phyloP scores from a whole-genome alignment of 2,797 vertebrate species.

The Monodelphis domestica region DNA sequence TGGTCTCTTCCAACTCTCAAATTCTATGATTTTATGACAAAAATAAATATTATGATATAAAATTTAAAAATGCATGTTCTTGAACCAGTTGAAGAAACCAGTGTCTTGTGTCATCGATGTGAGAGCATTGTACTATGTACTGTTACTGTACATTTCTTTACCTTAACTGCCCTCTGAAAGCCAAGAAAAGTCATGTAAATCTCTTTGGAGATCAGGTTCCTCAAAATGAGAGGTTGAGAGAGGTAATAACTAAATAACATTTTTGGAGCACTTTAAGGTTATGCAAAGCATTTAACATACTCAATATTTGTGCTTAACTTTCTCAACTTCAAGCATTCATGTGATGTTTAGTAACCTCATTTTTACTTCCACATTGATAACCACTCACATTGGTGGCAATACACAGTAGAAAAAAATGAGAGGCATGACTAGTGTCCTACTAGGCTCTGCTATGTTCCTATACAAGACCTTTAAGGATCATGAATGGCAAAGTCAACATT shows the following conservation, averaged over 20 bases:
- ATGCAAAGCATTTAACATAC: neutral
- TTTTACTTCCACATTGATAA: neutral
- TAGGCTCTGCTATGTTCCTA: neutral
- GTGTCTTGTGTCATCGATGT: too few species aligned
- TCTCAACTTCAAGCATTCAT: neutral
- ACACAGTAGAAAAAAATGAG: neutral
- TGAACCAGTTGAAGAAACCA: neutral
- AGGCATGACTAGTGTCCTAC: neutral
- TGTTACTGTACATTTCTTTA: too few species aligned
- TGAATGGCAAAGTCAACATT: neutral
- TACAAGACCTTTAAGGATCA: neutral
- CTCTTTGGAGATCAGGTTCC: too few species aligned
- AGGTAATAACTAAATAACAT: neutral
- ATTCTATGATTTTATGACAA: neutral
- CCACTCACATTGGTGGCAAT: neutral
- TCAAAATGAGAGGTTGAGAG: neutral
- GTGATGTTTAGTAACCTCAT: neutral
- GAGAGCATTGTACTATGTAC: too few species aligned
- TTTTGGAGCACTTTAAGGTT: neutral
- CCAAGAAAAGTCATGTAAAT: neutral
- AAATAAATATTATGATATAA: too few species aligned
- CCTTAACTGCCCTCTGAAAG: too few species aligned
- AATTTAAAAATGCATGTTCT: neutral
- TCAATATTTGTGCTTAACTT: neutral
- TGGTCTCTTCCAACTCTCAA: neutral